Base-by-base conservation (phyloP, 2,113 vertebrate genomes). In the Aspiorhynchus laticeps region DNA sequence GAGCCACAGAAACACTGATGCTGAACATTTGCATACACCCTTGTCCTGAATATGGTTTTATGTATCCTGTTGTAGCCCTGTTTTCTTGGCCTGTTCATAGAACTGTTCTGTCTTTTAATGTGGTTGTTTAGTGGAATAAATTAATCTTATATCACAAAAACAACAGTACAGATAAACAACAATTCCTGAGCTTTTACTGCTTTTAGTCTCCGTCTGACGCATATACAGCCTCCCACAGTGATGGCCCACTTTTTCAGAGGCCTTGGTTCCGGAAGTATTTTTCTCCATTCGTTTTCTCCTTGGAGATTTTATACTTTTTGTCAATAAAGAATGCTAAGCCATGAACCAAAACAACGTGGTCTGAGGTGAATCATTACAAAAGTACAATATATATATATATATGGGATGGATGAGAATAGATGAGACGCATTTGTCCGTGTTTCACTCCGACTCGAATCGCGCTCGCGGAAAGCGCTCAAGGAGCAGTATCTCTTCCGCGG, bases 161-260 rank as follows among this genome's bases (percentile, higher is more conserved):
- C 24, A 77, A 28, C 26, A 71, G 17, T n/a, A 9, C 5, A 36
- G 7, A 71, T 36, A 19, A 48, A 48, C 43, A 48, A 48, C 2
- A 19, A 31, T 51, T 77, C 14, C 74, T 77, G n/a, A 51, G 43
- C 1, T 77, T 74, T 2, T 7, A 74, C 3, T 74, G 71, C 5
- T n/a, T 73, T 74, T 43, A 41, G 21, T n/a, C 36, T n/a, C 71
- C 3, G 36, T 41, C 10, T 43, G 71, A 74, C 11, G 71, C 71
- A 41, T 19, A n/a, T 28, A 26, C 41, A 46, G 43, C 38, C 43
- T 28, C 74, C 43, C 26, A 28, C n/a, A 26, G 74, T 8, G 74
- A 48, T 77, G 74, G 43, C 43, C 74, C 43, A 77, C 41, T 76
- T 76, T 75, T 33, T 73, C 36, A 24, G 19, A 48, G 43, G 41